Percentiles rank a stretch among this genome's conserved stretches.
Evolutionary conservation across 1,140 invertebrate species (phyloP).

Genomic region (Hetaerina americana): DNA sequence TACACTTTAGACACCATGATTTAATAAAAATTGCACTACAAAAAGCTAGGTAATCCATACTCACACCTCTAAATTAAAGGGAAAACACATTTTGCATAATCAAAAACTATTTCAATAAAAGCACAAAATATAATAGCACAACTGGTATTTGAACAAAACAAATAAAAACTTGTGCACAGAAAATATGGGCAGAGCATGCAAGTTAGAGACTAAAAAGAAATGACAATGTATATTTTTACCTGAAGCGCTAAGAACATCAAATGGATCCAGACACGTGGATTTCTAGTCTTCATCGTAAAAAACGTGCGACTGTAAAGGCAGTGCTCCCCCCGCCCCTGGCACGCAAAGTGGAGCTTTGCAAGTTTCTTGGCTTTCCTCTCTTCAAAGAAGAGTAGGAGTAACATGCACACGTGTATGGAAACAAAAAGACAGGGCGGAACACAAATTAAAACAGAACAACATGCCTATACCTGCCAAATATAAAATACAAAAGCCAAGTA

Average conservation of each 20-base stretch:
- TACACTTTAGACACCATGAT: no score
- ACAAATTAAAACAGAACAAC: background rate
- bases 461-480: background rate
- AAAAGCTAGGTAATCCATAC: no score
- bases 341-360: constrained; percentile 78
- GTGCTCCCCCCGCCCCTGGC: constrained; percentile 69
- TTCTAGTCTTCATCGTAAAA: constrained; percentile 75
- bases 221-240: constrained; percentile 37
- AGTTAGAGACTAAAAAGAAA: background rate
- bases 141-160: background rate
- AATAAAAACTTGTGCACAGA: background rate
- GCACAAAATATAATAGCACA: no score
- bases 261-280: constrained; percentile 84
- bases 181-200: background rate
- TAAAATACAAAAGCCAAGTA: no score
- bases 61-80: no score
- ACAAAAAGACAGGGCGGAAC: constrained; percentile 6
- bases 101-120: no score
- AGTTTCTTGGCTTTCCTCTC: constrained; percentile 71
- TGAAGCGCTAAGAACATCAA: constrained; percentile 88
- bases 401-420: background rate
- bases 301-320: constrained; percentile 78
- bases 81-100: no score
- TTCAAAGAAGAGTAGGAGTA: constrained; percentile 26
- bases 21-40: no score